Base-by-base conservation (phyloP, 2,888 invertebrate species). In the Cistogaster globosa region DNA sequence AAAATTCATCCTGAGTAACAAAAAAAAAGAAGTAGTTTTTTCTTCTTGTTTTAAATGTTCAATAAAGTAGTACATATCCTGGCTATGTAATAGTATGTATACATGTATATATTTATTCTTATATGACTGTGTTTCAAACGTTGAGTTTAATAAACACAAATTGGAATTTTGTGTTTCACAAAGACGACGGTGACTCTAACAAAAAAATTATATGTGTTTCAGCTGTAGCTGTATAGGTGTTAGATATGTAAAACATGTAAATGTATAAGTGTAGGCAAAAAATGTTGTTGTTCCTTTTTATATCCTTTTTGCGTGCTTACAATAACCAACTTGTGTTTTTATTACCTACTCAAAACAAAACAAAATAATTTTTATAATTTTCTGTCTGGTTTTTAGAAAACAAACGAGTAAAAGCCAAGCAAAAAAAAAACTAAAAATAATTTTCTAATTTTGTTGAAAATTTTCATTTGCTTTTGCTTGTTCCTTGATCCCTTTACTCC, bases 141-240 rank as follows among this genome's bases (percentile, higher is more conserved):
- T 67, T 69, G 65, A 72, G 76, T 83, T 77, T 83, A 81, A 84
- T 84, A 81, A 84, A 84, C 84, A 83, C 82, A 83, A 83, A 77
- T 83, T 83, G 82, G 82, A 83, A 83, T 83, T 83, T 80, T 80
- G 67, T 77, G 80, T 83, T 77, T 53, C 65, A 65, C 45, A 71
- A 48, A 62, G 62, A 45, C 69, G 36, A 77, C 78, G 45, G 69
- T 55, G 78, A 62, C 53, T 55, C 62, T 42, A 42, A 42, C 42
- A 42, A 42, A 42, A 42, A 38, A 42, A 12, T 42, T 69, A 22
- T 75, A n/a, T 3, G 57, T 22, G 48, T 22, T 58, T 20, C 45
- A 36, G 57, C 20, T 58, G 4, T 45, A 57, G 32, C 16, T 67
- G 57, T 36, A n/a, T 26, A 53, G 22, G 22, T 68, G 76, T 60